Evolutionary conservation across 2,888 invertebrate species (phyloP).

Genomic region (Encarsia formosa): DNA sequence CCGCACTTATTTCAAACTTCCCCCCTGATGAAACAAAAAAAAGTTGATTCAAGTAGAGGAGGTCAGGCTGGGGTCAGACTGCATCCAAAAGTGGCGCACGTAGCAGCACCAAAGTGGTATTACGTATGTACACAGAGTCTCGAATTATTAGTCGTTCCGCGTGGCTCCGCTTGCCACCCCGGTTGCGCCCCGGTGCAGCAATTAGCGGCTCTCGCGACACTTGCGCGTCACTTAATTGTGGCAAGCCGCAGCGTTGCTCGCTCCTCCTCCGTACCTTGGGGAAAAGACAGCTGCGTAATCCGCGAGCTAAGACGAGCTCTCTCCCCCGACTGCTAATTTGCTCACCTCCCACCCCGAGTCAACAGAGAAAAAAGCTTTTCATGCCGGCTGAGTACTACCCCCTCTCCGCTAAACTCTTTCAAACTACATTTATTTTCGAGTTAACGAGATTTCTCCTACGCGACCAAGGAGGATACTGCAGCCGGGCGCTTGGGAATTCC

Average conservation of each 20-base stretch:
- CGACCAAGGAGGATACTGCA: not conserved
- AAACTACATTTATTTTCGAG: constrained; percentile 9
- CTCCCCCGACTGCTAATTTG: not conserved
- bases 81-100: too few relatives aligned
- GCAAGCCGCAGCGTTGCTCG: constrained; percentile 3
- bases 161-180: too few relatives aligned
- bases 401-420: constrained; percentile 5
- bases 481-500: too few relatives aligned
- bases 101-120: too few relatives aligned
- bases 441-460: constrained; percentile 4
- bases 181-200: constrained; percentile 7
- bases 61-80: too few relatives aligned
- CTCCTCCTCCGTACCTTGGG: constrained; percentile 11
- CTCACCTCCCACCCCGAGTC: too few relatives aligned
- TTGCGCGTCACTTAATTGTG: constrained; percentile 15
- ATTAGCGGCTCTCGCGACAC: constrained; percentile 14
- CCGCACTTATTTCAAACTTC: too few relatives aligned
- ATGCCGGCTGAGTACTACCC: not conserved
- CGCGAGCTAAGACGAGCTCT: not conserved
- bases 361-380: not conserved
- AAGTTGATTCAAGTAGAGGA: too few relatives aligned
- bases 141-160: constrained; percentile 39
- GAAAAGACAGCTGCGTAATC: constrained; percentile 1
- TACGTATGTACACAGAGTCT: too few relatives aligned
- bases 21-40: too few relatives aligned